A percentile compares a stretch with the other conserved stretches of the same genome.
Conservation (phyloP, 2,113 vertebrate species). For the Spea bombifrons region DNA sequence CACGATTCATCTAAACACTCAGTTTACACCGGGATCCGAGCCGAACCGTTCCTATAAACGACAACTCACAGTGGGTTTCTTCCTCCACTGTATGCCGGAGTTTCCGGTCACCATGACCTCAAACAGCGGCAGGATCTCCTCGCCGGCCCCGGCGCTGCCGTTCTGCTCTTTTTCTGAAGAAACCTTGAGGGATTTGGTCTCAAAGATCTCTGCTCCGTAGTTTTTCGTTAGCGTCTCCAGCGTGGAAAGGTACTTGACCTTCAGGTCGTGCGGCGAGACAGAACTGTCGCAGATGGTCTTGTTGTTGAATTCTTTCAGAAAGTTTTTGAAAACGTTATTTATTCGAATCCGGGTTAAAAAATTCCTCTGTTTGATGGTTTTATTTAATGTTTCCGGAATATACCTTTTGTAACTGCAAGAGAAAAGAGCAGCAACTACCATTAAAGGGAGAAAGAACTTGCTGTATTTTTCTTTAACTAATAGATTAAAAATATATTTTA, state of each 20-base stretch:
- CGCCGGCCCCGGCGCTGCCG: slow-evolving; percentile 46
- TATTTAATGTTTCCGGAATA: slow-evolving; percentile 87
- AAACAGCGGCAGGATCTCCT: slow-evolving; percentile 51
- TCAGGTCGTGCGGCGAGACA: slow-evolving; percentile 86
- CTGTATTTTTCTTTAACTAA: background rate
- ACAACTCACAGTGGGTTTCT: slow-evolving; percentile 72
- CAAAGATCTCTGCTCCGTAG: slow-evolving; percentile 80
- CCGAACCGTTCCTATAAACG: background rate
- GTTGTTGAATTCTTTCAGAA: slow-evolving; percentile 91
- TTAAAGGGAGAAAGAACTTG: background rate
- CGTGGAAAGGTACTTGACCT: slow-evolving; percentile 93
- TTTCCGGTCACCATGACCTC: slow-evolving; percentile 86
- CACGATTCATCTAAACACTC: no score
- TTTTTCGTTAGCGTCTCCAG: slow-evolving; percentile 86
- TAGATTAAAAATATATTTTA: background rate
- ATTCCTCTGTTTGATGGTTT: slow-evolving; percentile 88
- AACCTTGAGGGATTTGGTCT: slow-evolving; percentile 69
- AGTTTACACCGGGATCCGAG: no score
- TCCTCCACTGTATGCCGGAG: slow-evolving; percentile 85
- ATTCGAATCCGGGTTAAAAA: slow-evolving; percentile 89
- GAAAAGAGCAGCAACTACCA: background rate
- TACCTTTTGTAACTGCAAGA: slow-evolving; percentile 84
- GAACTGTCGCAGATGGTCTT: slow-evolving; percentile 87
- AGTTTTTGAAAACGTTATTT: slow-evolving; percentile 95
- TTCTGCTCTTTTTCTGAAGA: slow-evolving; percentile 77